Evolutionary conservation across 2,888 invertebrate species (phyloP).

Genomic region (Melikaiella ostensackeni): DNA sequence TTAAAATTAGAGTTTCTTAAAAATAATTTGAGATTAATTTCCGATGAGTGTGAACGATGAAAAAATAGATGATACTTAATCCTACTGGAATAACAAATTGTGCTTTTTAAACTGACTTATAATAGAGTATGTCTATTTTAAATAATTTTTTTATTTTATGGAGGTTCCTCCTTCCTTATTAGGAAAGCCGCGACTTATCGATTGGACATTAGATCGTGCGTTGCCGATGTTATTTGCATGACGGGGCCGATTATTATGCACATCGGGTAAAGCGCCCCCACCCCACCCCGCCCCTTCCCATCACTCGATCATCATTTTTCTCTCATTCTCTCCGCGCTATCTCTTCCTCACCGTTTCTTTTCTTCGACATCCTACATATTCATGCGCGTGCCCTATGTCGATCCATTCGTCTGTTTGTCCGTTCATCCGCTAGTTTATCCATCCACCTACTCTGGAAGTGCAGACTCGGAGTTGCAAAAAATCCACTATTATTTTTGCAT

Average conservation of each 20-base stretch:
- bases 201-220: constrained; percentile 67
- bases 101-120: background rate
- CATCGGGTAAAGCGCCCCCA: constrained; percentile 57
- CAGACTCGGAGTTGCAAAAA: background rate
- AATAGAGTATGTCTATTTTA: background rate
- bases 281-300: constrained; percentile 50
- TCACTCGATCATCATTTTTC: constrained; percentile 44
- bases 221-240: constrained; percentile 71
- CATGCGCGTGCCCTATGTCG: constrained; percentile 61
- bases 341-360: constrained; percentile 50
- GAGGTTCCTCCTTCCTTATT: constrained; percentile 3
- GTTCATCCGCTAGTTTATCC: background rate
- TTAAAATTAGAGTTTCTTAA: no score
- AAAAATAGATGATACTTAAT: no score
- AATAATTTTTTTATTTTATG: background rate
- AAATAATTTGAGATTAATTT: no score
- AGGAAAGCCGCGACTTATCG: constrained; percentile 64
- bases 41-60: no score
- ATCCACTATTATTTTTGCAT: background rate
- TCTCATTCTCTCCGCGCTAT: constrained; percentile 56
- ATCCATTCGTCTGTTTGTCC: constrained; percentile 56
- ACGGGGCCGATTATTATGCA: constrained; percentile 73
- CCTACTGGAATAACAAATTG: background rate
- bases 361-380: constrained; percentile 16
- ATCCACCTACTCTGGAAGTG: background rate